These are phyloP conservation scores for Kryptolebias marmoratus DNA, from an alignment of 2,113 vertebrate genomes.

Conservation along the genomic window DNA sequence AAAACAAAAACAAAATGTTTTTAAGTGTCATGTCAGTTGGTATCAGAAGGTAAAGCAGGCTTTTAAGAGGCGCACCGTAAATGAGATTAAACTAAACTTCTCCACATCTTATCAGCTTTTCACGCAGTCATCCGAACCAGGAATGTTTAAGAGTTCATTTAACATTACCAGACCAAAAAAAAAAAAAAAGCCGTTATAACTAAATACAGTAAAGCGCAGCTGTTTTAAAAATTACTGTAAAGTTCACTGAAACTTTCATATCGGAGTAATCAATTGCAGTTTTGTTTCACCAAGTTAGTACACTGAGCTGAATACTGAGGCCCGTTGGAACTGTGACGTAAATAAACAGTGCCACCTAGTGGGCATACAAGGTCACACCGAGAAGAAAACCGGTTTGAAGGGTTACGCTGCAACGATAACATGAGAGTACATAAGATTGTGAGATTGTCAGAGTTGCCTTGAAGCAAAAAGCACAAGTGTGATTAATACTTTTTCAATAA, in stretches of 20 bases:
- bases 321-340: constrained; percentile 14
- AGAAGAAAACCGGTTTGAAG: background rate
- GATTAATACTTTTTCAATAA: constrained; percentile 50
- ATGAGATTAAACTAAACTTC: constrained; percentile 14
- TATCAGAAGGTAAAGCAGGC: background rate
- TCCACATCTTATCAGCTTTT: constrained; percentile 17
- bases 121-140: constrained; percentile 43
- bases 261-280: background rate
- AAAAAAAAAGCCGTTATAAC: constrained; percentile 9
- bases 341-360: constrained; percentile 44
- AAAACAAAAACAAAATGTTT: background rate
- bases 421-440: constrained; percentile 14
- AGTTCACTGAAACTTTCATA: constrained; percentile 16
- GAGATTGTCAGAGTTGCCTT: constrained; percentile 63
- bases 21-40: background rate
- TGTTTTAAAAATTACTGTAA: constrained; percentile 3
- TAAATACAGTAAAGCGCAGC: constrained; percentile 9
- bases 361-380: constrained; percentile 10
- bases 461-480: constrained; percentile 43
- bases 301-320: constrained; percentile 4
- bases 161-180: constrained; percentile 26
- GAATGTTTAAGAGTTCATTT: constrained; percentile 67
- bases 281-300: constrained; percentile 9
- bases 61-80: background rate
- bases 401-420: background rate